Percentiles rank a stretch among this genome's conserved stretches.
phyloP scores from a whole-genome alignment of 2,888 invertebrate genomes.

The Synanthedon formicaeformis region DNA sequence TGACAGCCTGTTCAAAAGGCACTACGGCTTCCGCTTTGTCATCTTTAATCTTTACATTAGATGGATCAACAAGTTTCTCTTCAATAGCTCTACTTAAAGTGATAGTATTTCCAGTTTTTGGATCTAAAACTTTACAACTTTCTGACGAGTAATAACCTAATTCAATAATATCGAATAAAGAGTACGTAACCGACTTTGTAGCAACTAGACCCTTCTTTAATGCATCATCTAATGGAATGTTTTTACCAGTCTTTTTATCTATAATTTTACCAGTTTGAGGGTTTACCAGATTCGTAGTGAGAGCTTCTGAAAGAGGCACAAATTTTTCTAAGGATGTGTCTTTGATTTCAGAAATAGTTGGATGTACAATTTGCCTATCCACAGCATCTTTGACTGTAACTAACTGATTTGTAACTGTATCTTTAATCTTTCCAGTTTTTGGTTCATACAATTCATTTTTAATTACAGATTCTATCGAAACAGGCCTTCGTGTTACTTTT shows the following conservation, averaged over 20 bases:
- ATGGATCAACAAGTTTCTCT: slow-evolving; percentile 78
- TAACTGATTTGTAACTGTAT: slow-evolving; percentile 78
- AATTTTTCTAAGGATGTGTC: slow-evolving; percentile 80
- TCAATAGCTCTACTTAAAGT: slow-evolving; percentile 82
- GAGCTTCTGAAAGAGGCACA: slow-evolving; percentile 80
- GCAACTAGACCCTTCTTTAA: slow-evolving; percentile 77
- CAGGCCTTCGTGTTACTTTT: slow-evolving; percentile 76
- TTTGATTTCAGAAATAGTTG: slow-evolving; percentile 83
- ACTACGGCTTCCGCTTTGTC: slow-evolving; percentile 76
- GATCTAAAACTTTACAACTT: slow-evolving; percentile 81
- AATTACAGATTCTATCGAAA: slow-evolving; percentile 83
- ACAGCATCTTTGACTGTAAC: slow-evolving; percentile 82
- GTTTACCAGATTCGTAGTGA: slow-evolving; percentile 76
- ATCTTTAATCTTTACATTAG: slow-evolving; percentile 79
- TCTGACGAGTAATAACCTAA: slow-evolving; percentile 82
- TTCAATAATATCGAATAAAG: slow-evolving; percentile 79
- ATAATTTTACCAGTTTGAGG: slow-evolving; percentile 78
- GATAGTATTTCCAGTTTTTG: slow-evolving; percentile 79
- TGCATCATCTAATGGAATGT: slow-evolving; percentile 78
- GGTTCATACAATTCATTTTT: slow-evolving; percentile 78
- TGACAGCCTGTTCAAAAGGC: slow-evolving; percentile 77
- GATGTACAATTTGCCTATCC: slow-evolving; percentile 82
- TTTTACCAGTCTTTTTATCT: slow-evolving; percentile 77
- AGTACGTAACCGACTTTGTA: slow-evolving; percentile 78
- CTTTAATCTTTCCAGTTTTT: slow-evolving; percentile 76